Base-by-base conservation (phyloP, 2,113 vertebrate species). In the Heteronetta atricapilla region DNA sequence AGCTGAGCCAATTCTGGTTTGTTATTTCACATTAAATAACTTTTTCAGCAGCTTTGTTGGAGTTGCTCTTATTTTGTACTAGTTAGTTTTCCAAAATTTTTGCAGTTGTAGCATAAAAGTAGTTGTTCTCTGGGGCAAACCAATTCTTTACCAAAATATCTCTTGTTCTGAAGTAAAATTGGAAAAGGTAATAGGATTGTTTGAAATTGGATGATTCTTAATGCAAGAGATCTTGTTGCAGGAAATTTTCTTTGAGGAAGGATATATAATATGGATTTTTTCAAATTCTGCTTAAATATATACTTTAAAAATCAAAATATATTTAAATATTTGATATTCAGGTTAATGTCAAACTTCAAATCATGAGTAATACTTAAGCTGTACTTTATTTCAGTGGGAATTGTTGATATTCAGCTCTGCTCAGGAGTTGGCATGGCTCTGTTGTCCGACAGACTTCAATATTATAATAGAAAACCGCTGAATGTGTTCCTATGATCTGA, bases 401-500 rank as follows among this genome's bases (percentile, higher is more conserved):
- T 62, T 84, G 80, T 68, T 89, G 77, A 38, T 84, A 52, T 40
- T 90, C 55, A 92, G 34, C 53, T 59, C 62, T 88, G 28, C 60
- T 84, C 25, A 69, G 86, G 73, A 90, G 40, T 28, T 93, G 67
- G 55, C 83, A 56, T 62, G 50, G 34, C 60, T 94, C 52, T 88
- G 46, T 74, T 93, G 53, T 84, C 80, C 89, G n/a, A 88, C 92
- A 79, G 36, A 53, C 69, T 92, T 96, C 92, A 92, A 40, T 73
- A 94, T 85, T 92, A 53, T 66, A 90, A 86, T 44, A 96, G 86
- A 93, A 95, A 90, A 82, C 58, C 84, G 52, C 82, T 84, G 86
- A 86, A 87, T 88, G 42, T 96, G 69, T 94, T 93, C 36, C 58
- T 90, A 14, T 90, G 73, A 93, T 94, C 94, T 76, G 80, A 96